Base-by-base conservation (phyloP, 2,113 vertebrate genomes). In the Passer domesticus region DNA sequence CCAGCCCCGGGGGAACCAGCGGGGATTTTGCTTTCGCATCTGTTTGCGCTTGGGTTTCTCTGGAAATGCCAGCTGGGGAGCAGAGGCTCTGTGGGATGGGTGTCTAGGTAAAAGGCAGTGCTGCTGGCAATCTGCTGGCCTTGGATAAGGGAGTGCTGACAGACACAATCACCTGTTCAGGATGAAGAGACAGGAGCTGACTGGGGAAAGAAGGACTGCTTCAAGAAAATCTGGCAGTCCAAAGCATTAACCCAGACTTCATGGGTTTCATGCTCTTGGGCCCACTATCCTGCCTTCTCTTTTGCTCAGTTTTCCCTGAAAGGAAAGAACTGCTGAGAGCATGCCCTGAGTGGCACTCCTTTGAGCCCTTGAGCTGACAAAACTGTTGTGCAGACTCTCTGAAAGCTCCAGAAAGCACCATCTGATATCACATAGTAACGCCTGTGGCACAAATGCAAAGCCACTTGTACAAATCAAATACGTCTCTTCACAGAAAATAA, bases 31-130 rank as follows among this genome's bases (percentile, higher is more conserved):
- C 81, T 82, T 43, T 82, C 0, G 6, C 87, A 73, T 89, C 70
- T 92, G 91, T 95, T 78, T 55, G 72, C 1, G 0, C 72, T 60
- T 85, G 0, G 12, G 62, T 85, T 95, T 95, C 93, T 87, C 74
- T 80, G 84, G 73, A 78, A 64, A 41, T 49, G 83, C 49, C 94
- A 95, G 83, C 66, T 94, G 94, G 74, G 49, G 79, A 95, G 87
- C 77, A 60, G 59, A 69, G 81, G 23, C 20, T 76, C 37, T 5
- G 67, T 30, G 86, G 90, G 82, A n/a, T 69, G 75, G 56, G 10
- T 31, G 66, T 16, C 31, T 67, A 58, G 73, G 85, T 69, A 87
- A 82, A 75, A 90, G 27, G 76, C 59, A 69, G 23, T 1, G 47
- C 79, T 82, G 69, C 58, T 69, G 49, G 64, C 55, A 64, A 69